phyloP scores from a whole-genome alignment of 2,888 invertebrate genomes.

The Melangyna quadrimaculata region DNA sequence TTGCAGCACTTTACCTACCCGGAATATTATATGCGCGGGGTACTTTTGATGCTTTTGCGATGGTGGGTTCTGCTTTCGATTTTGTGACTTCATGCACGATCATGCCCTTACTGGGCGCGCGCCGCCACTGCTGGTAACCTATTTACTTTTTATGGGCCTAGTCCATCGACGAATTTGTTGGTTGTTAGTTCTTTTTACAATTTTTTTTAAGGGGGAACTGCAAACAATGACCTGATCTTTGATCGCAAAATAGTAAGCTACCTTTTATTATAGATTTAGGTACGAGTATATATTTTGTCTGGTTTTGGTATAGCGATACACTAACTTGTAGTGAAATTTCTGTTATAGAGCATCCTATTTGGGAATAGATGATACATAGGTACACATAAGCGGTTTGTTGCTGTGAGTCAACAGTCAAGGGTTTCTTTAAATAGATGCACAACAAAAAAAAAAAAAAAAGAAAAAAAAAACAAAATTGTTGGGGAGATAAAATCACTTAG shows the following conservation, averaged over 20 bases:
- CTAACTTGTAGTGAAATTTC: constrained; percentile 47
- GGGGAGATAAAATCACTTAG: constrained; percentile 51
- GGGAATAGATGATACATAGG: background rate
- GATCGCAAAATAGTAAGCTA: constrained; percentile 50
- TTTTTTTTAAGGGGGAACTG: constrained; percentile 24
- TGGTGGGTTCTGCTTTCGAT: constrained; percentile 57
- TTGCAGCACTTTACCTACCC: constrained; percentile 6
- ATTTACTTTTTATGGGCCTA: constrained; percentile 70
- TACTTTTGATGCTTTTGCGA: constrained; percentile 14
- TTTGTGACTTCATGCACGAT: constrained; percentile 68
- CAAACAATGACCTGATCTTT: constrained; percentile 71
- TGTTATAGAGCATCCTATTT: constrained; percentile 52
- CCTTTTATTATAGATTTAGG: constrained; percentile 10
- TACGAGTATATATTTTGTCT: constrained; percentile 23
- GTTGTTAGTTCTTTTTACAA: constrained; percentile 51
- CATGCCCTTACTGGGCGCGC: constrained; percentile 70
- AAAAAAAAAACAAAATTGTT: background rate
- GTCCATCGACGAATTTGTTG: constrained; percentile 69
- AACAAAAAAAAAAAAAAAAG: background rate
- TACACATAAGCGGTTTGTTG: constrained; percentile 19
- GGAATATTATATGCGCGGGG: background rate
- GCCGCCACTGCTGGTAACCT: constrained; percentile 56
- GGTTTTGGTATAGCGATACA: constrained; percentile 38
- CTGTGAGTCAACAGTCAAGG: constrained; percentile 44
- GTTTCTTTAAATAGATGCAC: constrained; percentile 43